Evolutionary conservation across 1,140 invertebrate genomes (phyloP).

Genomic region (Metaphire vulgaris): DNA sequence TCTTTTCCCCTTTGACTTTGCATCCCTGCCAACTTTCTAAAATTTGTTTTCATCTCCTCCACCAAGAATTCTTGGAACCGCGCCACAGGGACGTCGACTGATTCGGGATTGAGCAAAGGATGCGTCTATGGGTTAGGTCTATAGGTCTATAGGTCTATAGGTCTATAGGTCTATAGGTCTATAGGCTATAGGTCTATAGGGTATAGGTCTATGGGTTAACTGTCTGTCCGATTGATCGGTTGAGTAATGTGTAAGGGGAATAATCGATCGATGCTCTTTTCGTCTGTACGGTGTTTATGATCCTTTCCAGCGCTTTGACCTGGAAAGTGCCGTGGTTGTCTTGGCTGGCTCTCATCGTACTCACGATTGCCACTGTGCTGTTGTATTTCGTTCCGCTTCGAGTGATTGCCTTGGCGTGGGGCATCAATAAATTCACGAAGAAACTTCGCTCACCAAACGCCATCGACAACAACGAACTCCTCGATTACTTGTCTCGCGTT

Average conservation of each 20-base stretch:
- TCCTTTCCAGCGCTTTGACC: constrained; percentile 68
- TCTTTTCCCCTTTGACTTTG: no score
- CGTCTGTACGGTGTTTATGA: background rate
- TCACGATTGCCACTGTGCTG: constrained; percentile 64
- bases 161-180: background rate
- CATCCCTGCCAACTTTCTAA: no score
- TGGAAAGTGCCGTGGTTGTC: constrained; percentile 95
- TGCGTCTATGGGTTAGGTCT: background rate
- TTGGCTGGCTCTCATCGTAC: constrained; percentile 75
- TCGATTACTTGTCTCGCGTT: constrained; percentile 90
- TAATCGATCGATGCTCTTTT: no score
- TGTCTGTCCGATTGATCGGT: no score
- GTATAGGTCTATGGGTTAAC: no score
- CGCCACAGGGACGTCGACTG: no score
- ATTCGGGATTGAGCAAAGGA: no score
- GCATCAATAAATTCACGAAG: constrained; percentile 92
- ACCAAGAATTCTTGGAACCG: no score
- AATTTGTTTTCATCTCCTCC: no score
- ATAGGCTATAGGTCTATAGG: no score
- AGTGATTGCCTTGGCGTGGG: constrained; percentile 92
- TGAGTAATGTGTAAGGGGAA: no score
- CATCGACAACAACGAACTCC: constrained; percentile 92
- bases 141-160: background rate
- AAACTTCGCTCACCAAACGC: constrained; percentile 86
- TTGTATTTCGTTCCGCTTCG: constrained; percentile 85